These are phyloP conservation scores for Pagrus major DNA, from an alignment of 2,113 vertebrate genomes.

Conservation along the genomic window DNA sequence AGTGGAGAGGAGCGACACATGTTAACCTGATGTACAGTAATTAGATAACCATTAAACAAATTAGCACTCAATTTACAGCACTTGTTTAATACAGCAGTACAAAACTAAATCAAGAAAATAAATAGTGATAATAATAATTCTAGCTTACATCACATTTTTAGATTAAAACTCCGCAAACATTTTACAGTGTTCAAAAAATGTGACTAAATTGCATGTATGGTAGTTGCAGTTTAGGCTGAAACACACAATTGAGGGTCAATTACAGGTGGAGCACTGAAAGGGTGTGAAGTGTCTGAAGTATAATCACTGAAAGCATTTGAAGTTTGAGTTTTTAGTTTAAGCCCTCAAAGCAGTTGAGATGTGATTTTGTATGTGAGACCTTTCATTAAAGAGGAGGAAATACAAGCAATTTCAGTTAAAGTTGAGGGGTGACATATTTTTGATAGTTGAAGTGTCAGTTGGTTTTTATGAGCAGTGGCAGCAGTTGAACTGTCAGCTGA, in stretches of 20 bases:
- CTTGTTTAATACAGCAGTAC: not conserved
- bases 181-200: not conserved
- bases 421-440: not conserved
- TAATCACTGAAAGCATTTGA: no score
- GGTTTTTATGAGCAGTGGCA: not conserved
- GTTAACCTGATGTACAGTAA: not conserved
- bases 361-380: not conserved
- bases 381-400: not conserved
- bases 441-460: not conserved
- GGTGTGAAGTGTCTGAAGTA: not conserved
- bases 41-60: not conserved
- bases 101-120: no score
- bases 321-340: no score
- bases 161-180: not conserved
- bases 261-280: not conserved
- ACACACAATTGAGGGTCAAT: not conserved
- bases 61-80: not conserved
- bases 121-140: no score
- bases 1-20: not conserved
- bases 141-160: not conserved
- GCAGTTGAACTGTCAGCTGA: not conserved
- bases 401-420: no score
- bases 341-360: not conserved
- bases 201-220: not conserved
- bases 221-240: not conserved